Percentiles rank a stretch among this genome's conserved stretches.
Conservation (phyloP, 2,113 vertebrate genomes). For the Coptodon rendalli region DNA sequence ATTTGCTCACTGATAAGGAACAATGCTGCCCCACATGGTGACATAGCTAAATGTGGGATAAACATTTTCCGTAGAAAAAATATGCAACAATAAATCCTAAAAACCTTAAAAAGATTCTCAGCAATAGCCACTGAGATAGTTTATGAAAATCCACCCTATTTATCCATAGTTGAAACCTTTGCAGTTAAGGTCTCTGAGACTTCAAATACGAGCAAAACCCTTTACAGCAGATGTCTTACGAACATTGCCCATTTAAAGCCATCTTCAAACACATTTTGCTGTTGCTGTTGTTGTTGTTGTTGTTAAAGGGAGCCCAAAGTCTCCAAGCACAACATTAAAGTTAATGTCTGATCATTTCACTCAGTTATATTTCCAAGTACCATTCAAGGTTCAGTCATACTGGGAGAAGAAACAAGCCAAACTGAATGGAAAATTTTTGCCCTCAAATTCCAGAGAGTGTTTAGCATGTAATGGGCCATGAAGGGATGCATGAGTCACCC, state of each 20-base stretch:
- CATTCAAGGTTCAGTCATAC: background rate
- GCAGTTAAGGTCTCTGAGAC: background rate
- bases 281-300: background rate
- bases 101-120: background rate
- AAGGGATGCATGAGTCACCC: constrained; percentile 37
- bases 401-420: background rate
- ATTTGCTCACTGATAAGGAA: background rate
- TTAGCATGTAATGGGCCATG: constrained; percentile 16
- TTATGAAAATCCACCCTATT: background rate
- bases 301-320: background rate
- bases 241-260: background rate
- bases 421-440: background rate
- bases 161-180: background rate
- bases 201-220: background rate
- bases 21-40: background rate
- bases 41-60: background rate
- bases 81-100: background rate
- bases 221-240: background rate
- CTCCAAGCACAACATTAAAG: background rate
- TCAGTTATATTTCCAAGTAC: background rate
- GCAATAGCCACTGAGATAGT: background rate
- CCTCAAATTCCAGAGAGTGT: constrained; percentile 10
- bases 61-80: background rate
- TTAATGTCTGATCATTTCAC: constrained; percentile 10
- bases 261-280: background rate